Conservation (phyloP, 30 jellyfish, hydroid and myxozoan genomes). For the Mastigias papua region DNA sequence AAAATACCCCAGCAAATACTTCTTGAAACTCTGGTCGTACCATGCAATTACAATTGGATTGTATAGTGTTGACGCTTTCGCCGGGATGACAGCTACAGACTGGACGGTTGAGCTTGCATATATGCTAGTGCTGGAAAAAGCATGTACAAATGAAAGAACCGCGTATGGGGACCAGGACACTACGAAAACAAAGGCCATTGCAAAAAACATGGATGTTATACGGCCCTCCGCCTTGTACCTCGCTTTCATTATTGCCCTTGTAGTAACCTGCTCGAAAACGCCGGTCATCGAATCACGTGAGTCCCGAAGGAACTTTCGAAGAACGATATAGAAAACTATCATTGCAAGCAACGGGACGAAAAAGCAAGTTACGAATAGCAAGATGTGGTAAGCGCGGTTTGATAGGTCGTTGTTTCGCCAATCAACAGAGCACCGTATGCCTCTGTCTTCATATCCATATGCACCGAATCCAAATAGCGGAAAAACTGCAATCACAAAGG, state of each 20-base stretch:
- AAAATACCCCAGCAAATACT: not conserved
- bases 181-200: constrained; percentile 48
- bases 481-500: constrained; percentile 19
- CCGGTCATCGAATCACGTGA: constrained; percentile 2
- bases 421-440: constrained; percentile 42
- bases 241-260: not conserved
- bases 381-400: constrained; percentile 14
- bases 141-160: constrained; percentile 10
- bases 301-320: constrained; percentile 15
- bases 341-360: constrained; percentile 33
- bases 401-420: constrained; percentile 33
- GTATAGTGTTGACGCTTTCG: constrained; percentile 65
- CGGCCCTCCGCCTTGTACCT: constrained; percentile 66
- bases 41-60: constrained; percentile 39
- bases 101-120: not conserved
- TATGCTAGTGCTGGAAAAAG: constrained; percentile 8
- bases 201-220: constrained; percentile 27
- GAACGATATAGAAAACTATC: not conserved
- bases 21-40: constrained; percentile 27
- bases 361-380: constrained; percentile 43
- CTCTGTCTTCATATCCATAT: constrained; percentile 22
- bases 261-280: not conserved
- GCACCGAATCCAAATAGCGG: constrained; percentile 59
- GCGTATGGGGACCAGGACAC: constrained; percentile 78
- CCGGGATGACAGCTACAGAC: constrained; percentile 39